Conservation (phyloP, 2,797 vertebrate genomes). For the Acanthurus leucopareius region DNA sequence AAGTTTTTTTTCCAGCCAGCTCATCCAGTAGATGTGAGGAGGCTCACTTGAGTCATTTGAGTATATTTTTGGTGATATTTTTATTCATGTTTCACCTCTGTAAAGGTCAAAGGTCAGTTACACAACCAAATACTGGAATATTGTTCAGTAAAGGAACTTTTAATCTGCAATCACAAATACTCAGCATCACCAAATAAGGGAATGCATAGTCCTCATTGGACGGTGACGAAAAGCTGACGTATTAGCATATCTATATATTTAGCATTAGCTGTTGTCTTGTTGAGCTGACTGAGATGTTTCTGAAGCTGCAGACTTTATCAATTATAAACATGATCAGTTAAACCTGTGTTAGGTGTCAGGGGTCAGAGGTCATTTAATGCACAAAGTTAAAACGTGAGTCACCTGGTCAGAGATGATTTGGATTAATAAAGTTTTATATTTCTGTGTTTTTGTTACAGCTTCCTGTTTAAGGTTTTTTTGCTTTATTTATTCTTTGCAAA, state of each 20-base stretch:
- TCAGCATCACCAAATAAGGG: slow-evolving; percentile 4
- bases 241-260: neutral
- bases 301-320: neutral
- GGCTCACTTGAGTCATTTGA: neutral
- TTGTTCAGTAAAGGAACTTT: neutral
- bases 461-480: too few relatives aligned
- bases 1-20: slow-evolving; percentile 3
- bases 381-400: neutral
- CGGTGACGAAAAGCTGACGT: neutral
- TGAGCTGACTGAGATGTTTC: neutral
- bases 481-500: too few relatives aligned
- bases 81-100: neutral
- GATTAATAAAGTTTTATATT: too few relatives aligned
- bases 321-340: neutral
- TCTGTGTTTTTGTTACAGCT: too few relatives aligned
- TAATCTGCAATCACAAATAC: neutral
- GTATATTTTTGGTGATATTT: neutral
- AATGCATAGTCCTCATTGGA: neutral
- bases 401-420: too few relatives aligned
- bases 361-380: slow-evolving; percentile 6
- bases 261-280: neutral
- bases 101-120: slow-evolving; percentile 1
- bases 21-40: neutral
- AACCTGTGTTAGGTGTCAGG: neutral
- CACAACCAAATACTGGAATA: neutral